These are phyloP conservation scores for Entomobrya multifasciata DNA, from an alignment of 2,888 invertebrate genomes.

Conservation along the genomic window DNA sequence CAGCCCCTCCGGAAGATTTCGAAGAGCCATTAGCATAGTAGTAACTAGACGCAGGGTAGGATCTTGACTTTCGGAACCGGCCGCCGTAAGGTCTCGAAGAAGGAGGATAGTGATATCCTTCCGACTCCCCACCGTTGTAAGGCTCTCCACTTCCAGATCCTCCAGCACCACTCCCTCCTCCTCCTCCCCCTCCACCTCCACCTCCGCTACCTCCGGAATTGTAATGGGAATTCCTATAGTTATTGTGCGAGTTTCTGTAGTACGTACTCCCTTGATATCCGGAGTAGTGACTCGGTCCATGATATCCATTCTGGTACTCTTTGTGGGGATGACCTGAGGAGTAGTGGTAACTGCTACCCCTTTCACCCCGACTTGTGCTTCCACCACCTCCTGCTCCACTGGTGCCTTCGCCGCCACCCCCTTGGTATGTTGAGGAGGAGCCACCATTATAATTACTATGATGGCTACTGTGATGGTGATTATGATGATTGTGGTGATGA, in stretches of 20 bases:
- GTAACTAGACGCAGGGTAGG: conserved; percentile 78
- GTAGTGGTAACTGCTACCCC: conserved; percentile 65
- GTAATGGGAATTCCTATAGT: conserved; percentile 77
- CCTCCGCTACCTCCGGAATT: conserved; percentile 68
- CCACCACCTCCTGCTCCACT: conserved; percentile 52
- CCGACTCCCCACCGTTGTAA: conserved; percentile 66
- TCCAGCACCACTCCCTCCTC: conserved; percentile 29
- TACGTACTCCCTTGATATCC: conserved; percentile 75
- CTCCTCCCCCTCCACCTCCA: conserved; percentile 44
- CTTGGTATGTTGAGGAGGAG: conserved; percentile 56
- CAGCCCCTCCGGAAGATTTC: conserved; percentile 70
- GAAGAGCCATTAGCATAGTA: conserved; percentile 77
- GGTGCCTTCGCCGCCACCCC: conserved; percentile 54
- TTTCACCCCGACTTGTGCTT: conserved; percentile 59
- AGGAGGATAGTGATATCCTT: conserved; percentile 65
- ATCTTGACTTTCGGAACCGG: conserved; percentile 78
- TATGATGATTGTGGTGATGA: conserved; percentile 70
- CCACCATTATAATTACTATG: conserved; percentile 55
- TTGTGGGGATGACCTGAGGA: conserved; percentile 67
- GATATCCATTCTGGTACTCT: conserved; percentile 72
- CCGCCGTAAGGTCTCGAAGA: conserved; percentile 76
- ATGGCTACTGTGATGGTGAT: conserved; percentile 62
- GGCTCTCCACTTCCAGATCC: conserved; percentile 62
- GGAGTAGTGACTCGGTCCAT: conserved; percentile 68
- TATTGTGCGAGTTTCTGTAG: conserved; percentile 78